These are phyloP conservation scores for Epinotia nisella DNA, from an alignment of 2,888 invertebrate species.

Conservation along the genomic window DNA sequence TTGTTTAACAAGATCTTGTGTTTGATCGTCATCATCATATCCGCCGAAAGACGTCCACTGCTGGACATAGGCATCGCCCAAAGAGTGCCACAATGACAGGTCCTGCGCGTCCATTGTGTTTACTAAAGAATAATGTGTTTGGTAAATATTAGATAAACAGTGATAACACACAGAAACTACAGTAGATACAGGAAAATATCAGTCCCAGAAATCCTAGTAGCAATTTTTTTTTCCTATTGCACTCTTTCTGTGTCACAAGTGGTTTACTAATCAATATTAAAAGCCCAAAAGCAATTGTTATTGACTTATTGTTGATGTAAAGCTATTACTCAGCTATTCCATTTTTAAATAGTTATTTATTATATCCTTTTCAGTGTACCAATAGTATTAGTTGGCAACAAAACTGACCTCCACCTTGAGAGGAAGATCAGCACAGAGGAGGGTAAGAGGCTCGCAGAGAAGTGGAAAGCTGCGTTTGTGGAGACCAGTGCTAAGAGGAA, in stretches of 20 bases:
- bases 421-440: conserved; percentile 95
- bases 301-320: background rate
- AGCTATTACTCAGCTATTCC: background rate
- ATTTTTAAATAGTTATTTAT: conserved; percentile 9
- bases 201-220: background rate
- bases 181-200: background rate
- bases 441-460: conserved; percentile 94
- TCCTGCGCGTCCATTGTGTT: too few species aligned
- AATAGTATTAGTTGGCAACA: conserved; percentile 98
- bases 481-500: conserved; percentile 99
- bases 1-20: too few species aligned
- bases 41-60: too few species aligned
- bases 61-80: too few species aligned
- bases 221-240: background rate
- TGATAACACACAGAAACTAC: background rate
- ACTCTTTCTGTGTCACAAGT: background rate
- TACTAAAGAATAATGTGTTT: background rate
- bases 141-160: background rate
- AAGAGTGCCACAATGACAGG: too few species aligned
- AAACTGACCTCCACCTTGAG: conserved; percentile 97
- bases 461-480: conserved; percentile 97
- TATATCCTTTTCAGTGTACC: conserved; percentile 90
- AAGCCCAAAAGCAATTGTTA: background rate
- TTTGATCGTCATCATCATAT: too few species aligned
- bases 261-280: background rate